Base-by-base conservation (phyloP, 2,113 vertebrate genomes). In the Psilopogon haemacephalus region DNA sequence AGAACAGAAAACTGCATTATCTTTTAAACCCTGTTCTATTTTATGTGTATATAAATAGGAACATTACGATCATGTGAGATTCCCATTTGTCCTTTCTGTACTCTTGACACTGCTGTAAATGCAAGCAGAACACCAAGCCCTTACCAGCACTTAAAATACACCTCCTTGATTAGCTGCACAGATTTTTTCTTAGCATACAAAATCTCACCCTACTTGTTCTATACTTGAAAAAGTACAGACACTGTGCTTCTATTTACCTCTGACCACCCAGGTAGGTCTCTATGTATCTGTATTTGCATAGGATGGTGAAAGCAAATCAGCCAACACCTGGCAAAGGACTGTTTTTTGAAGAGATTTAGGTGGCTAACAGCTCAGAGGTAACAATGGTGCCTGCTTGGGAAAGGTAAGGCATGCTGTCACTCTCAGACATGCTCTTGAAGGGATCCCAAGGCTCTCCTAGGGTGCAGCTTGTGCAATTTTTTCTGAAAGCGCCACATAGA, bases 21-120 rank as follows among this genome's bases (percentile, higher is more conserved):
- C 82, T 89, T 84, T 95, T 92, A 96, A 97, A 97, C 91, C 55
- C 67, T 94, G 73, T 65, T 95, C 70, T 88, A 88, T 95, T 95
- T 94, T 92, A 88, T 92, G 88, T 73, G 77, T 75, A 88, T 90
- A 95, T 92, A 94, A 95, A 96, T 87, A 95, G 87, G 86, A 90
- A 79, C 72, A 72, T 95, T 95, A 84, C 38, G 77, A 89, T 86
- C 79, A 91, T 19, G 17, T 14, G 12, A 95, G 82, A 72, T 50
- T 80, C 74, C 81, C 60, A 70, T 96, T 89, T 78, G 80, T 88
- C 94, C 85, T 94, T 92, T 76, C 74, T 67, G 19, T 78, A 84
- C 90, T 90, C 79, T 89, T 89, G 90, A 91, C 83, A 90, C 48
- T 63, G 60, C 75, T 71, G 83, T 73, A 96, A 95, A 82, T 6